Percentiles rank a stretch among this genome's conserved stretches.
Conservation (phyloP, 2,888 invertebrate species). For the Pelosia muscerda region DNA sequence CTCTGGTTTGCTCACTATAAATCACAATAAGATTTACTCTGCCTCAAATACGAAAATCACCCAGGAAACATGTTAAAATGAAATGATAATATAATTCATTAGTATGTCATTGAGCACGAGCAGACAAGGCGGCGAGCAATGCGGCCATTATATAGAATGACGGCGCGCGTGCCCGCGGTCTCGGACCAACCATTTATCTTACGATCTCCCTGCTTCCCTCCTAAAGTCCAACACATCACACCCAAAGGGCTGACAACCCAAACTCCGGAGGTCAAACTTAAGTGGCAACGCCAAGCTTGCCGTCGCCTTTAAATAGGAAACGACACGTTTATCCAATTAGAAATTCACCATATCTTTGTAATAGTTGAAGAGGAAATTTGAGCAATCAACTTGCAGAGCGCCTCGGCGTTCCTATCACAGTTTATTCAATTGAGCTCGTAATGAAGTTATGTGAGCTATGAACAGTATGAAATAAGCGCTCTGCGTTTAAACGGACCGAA, state of each 20-base stretch:
- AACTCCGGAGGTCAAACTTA: slow-evolving; percentile 67
- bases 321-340: slow-evolving; percentile 87
- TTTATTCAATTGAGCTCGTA: slow-evolving; percentile 86
- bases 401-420: slow-evolving; percentile 85
- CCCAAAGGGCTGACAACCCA: slow-evolving; percentile 54
- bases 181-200: slow-evolving; percentile 54
- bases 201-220: slow-evolving; percentile 57
- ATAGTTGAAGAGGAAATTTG: slow-evolving; percentile 87
- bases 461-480: slow-evolving; percentile 70
- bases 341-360: slow-evolving; percentile 87
- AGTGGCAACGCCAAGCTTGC: slow-evolving; percentile 78
- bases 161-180: slow-evolving; percentile 80
- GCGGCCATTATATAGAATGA: slow-evolving; percentile 81
- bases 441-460: slow-evolving; percentile 85
- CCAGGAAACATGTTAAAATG: slow-evolving; percentile 74
- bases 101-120: slow-evolving; percentile 77
- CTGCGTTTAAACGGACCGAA: slow-evolving; percentile 60
- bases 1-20: slow-evolving; percentile 50
- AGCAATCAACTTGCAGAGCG: slow-evolving; percentile 86
- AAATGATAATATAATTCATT: slow-evolving; percentile 82
- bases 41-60: slow-evolving; percentile 70
- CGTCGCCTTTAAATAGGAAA: slow-evolving; percentile 87
- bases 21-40: slow-evolving; percentile 62
- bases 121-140: slow-evolving; percentile 63
- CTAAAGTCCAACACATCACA: slow-evolving; percentile 35